Percentiles rank a stretch among this genome's conserved stretches.
These are phyloP conservation scores for Fregata magnificens DNA, from an alignment of 2,113 vertebrate genomes.

Conservation along the genomic window DNA sequence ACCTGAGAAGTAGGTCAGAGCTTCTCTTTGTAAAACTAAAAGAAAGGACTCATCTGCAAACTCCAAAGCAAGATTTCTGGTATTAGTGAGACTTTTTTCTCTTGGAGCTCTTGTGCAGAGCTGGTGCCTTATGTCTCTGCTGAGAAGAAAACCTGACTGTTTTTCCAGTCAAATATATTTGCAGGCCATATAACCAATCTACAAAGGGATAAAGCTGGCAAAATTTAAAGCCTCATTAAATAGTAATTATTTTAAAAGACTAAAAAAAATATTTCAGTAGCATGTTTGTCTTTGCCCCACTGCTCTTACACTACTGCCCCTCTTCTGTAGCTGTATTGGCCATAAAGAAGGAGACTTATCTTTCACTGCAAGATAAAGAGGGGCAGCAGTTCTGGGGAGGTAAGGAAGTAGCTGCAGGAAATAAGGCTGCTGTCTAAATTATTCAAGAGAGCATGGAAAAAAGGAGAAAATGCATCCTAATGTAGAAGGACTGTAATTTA, in stretches of 20 bases:
- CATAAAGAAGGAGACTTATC: not conserved
- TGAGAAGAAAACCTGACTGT: not conserved
- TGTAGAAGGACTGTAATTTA: not conserved
- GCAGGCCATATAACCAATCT: not conserved
- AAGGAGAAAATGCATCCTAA: not conserved
- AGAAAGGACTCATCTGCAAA: not conserved
- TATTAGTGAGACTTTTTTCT: not conserved
- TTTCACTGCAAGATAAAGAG: not conserved
- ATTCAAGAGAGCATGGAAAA: not conserved
- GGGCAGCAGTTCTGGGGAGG: not conserved
- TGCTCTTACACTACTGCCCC: not conserved
- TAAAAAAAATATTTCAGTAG: not conserved
- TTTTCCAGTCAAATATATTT: not conserved
- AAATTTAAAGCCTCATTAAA: not conserved
- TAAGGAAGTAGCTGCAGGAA: not conserved
- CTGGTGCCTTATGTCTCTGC: not conserved
- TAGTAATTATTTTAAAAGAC: not conserved
- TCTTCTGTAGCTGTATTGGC: not conserved
- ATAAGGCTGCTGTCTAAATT: not conserved
- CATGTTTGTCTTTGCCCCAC: not conserved
- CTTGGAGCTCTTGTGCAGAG: not conserved
- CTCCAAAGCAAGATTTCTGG: not conserved
- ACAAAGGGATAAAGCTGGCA: not conserved
- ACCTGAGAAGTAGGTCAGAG: not conserved
- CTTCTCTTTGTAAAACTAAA: not conserved